A percentile compares a stretch with the other conserved stretches of the same genome.
phyloP scores from a whole-genome alignment of 2,888 invertebrate genomes.

The Molanna angustata region DNA sequence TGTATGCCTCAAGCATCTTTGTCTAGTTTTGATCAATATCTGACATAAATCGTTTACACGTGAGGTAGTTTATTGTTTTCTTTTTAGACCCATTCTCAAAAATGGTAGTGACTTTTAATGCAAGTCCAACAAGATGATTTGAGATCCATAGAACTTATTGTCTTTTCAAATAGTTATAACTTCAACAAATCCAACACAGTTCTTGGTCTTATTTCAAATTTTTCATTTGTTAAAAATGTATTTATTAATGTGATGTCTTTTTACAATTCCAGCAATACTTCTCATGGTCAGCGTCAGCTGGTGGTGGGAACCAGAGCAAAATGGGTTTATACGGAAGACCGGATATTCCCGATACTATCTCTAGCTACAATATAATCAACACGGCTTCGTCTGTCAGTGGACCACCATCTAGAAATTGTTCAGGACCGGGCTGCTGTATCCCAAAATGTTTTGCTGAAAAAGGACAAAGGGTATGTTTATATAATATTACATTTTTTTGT shows the following conservation, averaged over 20 bases:
- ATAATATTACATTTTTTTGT: no score
- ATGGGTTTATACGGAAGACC: slow-evolving; percentile 35
- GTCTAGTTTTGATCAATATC: no score
- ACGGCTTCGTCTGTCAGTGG: slow-evolving; percentile 35
- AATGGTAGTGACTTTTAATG: no score
- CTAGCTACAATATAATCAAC: slow-evolving; percentile 42
- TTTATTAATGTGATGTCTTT: neutral
- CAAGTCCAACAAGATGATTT: no score
- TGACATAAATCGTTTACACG: no score
- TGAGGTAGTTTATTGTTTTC: no score
- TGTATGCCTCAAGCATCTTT: no score
- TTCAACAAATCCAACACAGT: no score
- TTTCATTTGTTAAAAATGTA: neutral
- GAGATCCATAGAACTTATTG: no score
- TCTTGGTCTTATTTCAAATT: no score
- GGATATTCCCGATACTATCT: slow-evolving; percentile 36
- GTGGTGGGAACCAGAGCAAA: slow-evolving; percentile 25
- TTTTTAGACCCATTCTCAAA: no score
- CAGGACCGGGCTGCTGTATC: slow-evolving; percentile 67
- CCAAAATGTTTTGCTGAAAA: slow-evolving; percentile 90
- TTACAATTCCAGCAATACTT: slow-evolving; percentile 43
- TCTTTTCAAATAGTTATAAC: no score
- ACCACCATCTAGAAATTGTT: slow-evolving; percentile 58
- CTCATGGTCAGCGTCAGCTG: slow-evolving; percentile 38
- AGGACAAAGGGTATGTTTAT: slow-evolving; percentile 71